A percentile compares a stretch with the other conserved stretches of the same genome.
Conservation (phyloP, 2,797 vertebrate species). For the Cirrhinus mrigala region DNA sequence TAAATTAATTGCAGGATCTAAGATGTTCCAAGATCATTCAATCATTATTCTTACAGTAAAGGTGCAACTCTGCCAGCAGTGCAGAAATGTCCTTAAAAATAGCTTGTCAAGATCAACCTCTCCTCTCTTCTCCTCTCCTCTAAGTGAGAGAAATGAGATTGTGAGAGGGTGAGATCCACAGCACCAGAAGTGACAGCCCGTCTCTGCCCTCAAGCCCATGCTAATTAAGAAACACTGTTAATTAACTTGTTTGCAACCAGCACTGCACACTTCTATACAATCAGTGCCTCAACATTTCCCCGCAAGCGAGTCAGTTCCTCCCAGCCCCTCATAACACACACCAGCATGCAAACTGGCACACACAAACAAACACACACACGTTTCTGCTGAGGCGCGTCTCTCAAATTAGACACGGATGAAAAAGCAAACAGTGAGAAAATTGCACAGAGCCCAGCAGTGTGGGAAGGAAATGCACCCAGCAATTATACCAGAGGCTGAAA, state of each 20-base stretch:
- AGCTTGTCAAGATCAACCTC: conserved; percentile 31
- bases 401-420: conserved; percentile 64
- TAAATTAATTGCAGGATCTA: conserved; percentile 1
- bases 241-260: conserved; percentile 63
- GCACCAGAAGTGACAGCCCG: conserved; percentile 51
- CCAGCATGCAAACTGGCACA: background rate
- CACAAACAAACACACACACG: background rate
- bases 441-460: conserved; percentile 52
- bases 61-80: background rate
- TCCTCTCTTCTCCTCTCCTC: conserved; percentile 18
- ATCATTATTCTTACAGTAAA: conserved; percentile 29
- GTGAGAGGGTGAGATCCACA: conserved; percentile 51
- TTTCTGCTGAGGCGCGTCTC: conserved; percentile 54
- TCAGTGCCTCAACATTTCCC: conserved; percentile 55
- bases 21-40: conserved; percentile 27
- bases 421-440: conserved; percentile 63
- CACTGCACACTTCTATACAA: conserved; percentile 53
- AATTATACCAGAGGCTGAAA: conserved; percentile 56
- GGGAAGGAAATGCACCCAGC: conserved; percentile 52
- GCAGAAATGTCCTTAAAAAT: conserved; percentile 35
- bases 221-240: conserved; percentile 64
- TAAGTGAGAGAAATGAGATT: conserved; percentile 38
- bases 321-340: conserved; percentile 27
- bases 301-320: conserved; percentile 41
- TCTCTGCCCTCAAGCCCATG: conserved; percentile 50